Percentiles rank a stretch among this genome's conserved stretches.
Evolutionary conservation across 1,140 invertebrate genomes (phyloP).

Genomic region (Drosophila quadrilineata): DNA sequence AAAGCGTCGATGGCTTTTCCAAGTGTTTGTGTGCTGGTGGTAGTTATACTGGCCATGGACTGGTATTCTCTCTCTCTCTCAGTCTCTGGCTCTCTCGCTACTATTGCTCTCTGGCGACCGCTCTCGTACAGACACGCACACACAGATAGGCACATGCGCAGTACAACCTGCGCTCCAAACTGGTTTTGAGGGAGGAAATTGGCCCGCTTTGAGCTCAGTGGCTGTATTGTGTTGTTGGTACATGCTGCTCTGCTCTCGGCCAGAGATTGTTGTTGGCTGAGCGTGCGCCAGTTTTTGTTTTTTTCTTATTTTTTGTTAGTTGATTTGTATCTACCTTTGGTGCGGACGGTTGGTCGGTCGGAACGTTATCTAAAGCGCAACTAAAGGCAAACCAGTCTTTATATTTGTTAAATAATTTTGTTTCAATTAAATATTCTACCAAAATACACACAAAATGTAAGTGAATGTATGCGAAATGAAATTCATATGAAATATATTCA

Average conservation of each 20-base stretch:
- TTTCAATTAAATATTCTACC: constrained; percentile 33
- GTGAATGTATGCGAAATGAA: constrained; percentile 16
- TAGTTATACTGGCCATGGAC: constrained; percentile 14
- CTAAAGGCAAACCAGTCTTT: constrained; percentile 65
- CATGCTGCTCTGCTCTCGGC: constrained; percentile 50
- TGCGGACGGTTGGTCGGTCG: constrained; percentile 72
- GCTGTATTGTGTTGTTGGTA: constrained; percentile 42
- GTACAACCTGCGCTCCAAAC: constrained; percentile 69
- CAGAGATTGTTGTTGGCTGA: constrained; percentile 51
- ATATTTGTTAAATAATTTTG: constrained; percentile 46
- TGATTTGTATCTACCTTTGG: constrained; percentile 79
- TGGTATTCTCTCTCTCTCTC: constrained; percentile 1
- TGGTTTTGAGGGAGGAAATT: constrained; percentile 76
- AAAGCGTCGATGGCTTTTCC: constrained; percentile 11
- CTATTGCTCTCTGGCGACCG: not conserved
- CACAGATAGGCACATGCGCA: constrained; percentile 56
- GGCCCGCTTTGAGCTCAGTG: constrained; percentile 30
- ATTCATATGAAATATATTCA: constrained; percentile 25
- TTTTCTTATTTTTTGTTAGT: constrained; percentile 53
- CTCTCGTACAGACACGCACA: not conserved
- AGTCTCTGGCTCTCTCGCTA: constrained; percentile 14
- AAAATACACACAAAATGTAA: constrained; percentile 50
- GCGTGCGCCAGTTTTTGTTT: constrained; percentile 62
- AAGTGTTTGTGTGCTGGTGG: constrained; percentile 40
- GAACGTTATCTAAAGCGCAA: constrained; percentile 53